Evolutionary conservation across 2,797 vertebrate genomes (phyloP).

Genomic region (Melanotaenia maccullochi): DNA sequence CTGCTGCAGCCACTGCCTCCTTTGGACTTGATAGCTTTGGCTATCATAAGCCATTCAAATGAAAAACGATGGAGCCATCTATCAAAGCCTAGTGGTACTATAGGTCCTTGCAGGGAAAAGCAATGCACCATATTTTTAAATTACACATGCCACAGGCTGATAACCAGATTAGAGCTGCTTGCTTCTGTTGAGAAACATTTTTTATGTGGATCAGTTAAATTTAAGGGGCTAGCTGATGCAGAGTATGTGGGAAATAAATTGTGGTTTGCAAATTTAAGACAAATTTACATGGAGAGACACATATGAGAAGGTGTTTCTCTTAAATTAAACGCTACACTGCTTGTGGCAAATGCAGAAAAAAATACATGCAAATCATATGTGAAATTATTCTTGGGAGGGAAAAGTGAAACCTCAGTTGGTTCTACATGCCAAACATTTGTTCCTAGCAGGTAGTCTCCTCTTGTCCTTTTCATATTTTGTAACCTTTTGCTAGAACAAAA

Average conservation of each 20-base stretch:
- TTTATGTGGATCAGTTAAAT: constrained; percentile 55
- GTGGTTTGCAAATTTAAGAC: constrained; percentile 19
- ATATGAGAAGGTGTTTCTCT: background rate
- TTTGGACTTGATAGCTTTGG: constrained; percentile 47
- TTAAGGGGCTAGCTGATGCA: constrained; percentile 32
- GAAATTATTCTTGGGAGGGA: constrained; percentile 1
- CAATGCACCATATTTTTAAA: constrained; percentile 52
- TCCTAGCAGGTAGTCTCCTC: constrained; percentile 27
- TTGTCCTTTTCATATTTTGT: constrained; percentile 47
- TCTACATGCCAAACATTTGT: constrained; percentile 28
- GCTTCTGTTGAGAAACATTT: constrained; percentile 29
- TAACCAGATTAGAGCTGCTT: constrained; percentile 54
- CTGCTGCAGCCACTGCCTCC: constrained; percentile 29
- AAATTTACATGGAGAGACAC: background rate
- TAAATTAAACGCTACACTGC: constrained; percentile 4
- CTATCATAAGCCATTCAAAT: constrained; percentile 69
- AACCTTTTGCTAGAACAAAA: constrained; percentile 65
- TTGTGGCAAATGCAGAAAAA: background rate
- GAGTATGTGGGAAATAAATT: constrained; percentile 31
- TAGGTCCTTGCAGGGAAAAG: constrained; percentile 33
- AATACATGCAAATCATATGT: background rate
- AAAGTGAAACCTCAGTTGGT: constrained; percentile 10
- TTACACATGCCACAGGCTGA: constrained; percentile 58
- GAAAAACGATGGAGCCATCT: constrained; percentile 68
- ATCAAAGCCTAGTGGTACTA: constrained; percentile 56